Base-by-base conservation (phyloP, 2,888 invertebrate species). In the Subacronicta megacephala region DNA sequence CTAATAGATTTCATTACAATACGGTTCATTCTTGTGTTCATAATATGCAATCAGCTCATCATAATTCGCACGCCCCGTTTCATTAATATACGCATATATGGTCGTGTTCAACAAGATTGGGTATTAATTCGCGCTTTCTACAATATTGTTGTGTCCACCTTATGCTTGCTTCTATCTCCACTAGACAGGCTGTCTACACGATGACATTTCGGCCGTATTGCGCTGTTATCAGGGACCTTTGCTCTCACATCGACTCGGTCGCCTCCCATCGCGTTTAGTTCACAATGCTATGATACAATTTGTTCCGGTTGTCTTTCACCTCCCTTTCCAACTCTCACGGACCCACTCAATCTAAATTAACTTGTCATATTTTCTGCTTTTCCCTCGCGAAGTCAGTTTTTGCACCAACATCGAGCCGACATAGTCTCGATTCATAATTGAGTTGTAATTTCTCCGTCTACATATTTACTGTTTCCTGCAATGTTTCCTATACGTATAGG, bases 311-410 rank as follows among this genome's bases (percentile, higher is more conserved):
- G 83, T 88, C 85, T 88, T 84, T 89, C 84, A 83, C 85, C 82
- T 82, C 81, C 82, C 82, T 83, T 84, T 81, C 83, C 82, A 83
- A 84, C 85, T 86, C 88, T 87, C 85, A 81, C 86, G 78, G 72
- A 67, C 77, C 72, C 78, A 78, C 83, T 90, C 87, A 85, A 87
- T 90, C 88, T 88, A 89, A 89, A 92, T 91, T 88, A 89, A 88
- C 85, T 84, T 88, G 90, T 91, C 91, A 89, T 85, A 88, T 89
- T 87, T 84, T 87, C 84, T 85, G 83, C 82, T 86, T 89, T 90
- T 89, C 86, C 82, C 73, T 75, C 49, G 76, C 68, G 59, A 65
- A 65, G 76, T 72, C 69, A 77, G 80, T 84, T 84, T 85, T 87
- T 85, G 80, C 82, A 60, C 57, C 73, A 68, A 67, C 65, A 74